Conservation (phyloP, 2,888 invertebrate genomes). For the Boloria selene region DNA sequence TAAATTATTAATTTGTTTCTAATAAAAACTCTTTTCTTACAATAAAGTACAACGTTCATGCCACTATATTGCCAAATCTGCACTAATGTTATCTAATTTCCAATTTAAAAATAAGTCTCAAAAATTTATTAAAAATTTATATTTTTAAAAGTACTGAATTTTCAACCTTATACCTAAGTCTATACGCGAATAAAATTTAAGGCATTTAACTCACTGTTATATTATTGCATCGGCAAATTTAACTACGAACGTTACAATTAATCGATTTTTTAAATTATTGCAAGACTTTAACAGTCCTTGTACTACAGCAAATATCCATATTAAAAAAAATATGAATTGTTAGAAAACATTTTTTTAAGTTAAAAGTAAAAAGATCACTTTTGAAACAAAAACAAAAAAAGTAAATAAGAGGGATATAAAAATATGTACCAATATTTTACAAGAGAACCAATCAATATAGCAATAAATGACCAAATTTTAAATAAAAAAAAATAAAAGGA, state of each 20-base stretch:
- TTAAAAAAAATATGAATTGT: background rate
- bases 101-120: too few relatives aligned
- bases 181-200: conserved; percentile 27
- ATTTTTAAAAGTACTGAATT: conserved; percentile 14
- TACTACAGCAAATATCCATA: conserved; percentile 5
- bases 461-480: background rate
- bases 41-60: too few relatives aligned
- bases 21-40: too few relatives aligned
- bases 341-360: background rate
- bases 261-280: conserved; percentile 11
- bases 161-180: conserved; percentile 18
- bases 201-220: conserved; percentile 25
- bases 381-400: too few relatives aligned
- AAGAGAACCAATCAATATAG: background rate
- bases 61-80: too few relatives aligned
- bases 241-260: conserved; percentile 9
- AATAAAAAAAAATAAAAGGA: background rate
- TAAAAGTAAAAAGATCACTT: too few relatives aligned
- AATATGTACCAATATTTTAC: too few relatives aligned
- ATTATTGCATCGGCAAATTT: conserved; percentile 21
- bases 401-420: too few relatives aligned
- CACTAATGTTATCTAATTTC: too few relatives aligned
- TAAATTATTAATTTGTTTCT: too few relatives aligned
- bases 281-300: conserved; percentile 5
- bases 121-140: too few relatives aligned